Evolutionary conservation across 2,888 invertebrate genomes (phyloP).

Genomic region (Alloscopus bannaensis): DNA sequence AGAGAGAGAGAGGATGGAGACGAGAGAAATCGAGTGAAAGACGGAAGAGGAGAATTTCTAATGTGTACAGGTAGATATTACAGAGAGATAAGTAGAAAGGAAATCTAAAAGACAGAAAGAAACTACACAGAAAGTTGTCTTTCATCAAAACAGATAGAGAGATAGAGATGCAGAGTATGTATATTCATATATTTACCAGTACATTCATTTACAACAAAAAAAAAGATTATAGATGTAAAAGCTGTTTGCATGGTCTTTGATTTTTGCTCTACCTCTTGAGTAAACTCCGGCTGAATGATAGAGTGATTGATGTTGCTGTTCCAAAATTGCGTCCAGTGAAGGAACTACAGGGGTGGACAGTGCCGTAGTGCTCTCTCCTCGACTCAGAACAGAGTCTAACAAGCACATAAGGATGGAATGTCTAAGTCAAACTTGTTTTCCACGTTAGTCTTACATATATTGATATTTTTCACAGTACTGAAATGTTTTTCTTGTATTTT

Average conservation of each 20-base stretch:
- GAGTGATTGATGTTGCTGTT: constrained; percentile 71
- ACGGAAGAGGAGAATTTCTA: constrained; percentile 26
- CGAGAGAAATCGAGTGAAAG: constrained; percentile 57
- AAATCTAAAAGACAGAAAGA: constrained; percentile 11
- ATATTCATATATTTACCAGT: constrained; percentile 4
- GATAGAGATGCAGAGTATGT: not conserved
- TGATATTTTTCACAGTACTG: too few species aligned
- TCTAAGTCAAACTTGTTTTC: constrained; percentile 57
- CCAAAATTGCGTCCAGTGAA: constrained; percentile 72
- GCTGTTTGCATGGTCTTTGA: constrained; percentile 39
- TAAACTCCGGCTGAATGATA: constrained; percentile 71
- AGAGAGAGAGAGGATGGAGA: constrained; percentile 33
- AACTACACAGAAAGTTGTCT: constrained; percentile 7
- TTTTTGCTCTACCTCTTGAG: constrained; percentile 71
- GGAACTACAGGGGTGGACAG: constrained; percentile 73
- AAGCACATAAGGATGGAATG: constrained; percentile 63
- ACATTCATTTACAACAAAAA: constrained; percentile 22
- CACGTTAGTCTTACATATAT: too few species aligned
- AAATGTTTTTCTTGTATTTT: too few species aligned
- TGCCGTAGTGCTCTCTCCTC: constrained; percentile 73
- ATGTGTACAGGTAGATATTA: constrained; percentile 6
- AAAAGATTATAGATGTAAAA: constrained; percentile 6
- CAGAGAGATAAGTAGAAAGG: not conserved
- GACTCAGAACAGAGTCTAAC: constrained; percentile 73
- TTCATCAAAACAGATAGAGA: not conserved